phyloP scores from a whole-genome alignment of 2,797 vertebrate species.

The Mus minutoides region DNA sequence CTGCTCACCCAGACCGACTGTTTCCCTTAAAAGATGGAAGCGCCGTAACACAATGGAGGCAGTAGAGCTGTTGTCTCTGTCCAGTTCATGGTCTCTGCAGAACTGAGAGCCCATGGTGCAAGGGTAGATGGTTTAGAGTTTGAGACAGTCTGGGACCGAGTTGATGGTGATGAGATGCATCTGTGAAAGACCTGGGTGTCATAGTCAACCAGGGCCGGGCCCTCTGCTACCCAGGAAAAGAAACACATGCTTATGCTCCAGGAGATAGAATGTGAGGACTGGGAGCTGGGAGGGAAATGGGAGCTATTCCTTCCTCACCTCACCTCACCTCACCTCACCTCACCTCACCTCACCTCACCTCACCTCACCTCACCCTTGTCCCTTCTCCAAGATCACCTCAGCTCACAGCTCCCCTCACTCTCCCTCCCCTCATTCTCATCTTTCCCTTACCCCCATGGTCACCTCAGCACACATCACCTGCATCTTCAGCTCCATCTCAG shows the following conservation, averaged over 20 bases:
- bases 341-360: neutral
- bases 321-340: neutral
- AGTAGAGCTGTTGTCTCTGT: rapidly evolving
- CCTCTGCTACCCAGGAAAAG: rapidly evolving
- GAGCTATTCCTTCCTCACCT: neutral
- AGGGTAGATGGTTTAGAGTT: rapidly evolving
- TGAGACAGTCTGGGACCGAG: rapidly evolving
- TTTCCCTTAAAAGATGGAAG: neutral
- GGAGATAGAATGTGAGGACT: neutral
- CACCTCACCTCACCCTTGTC: no score
- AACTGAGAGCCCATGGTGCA: neutral
- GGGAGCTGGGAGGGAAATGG: neutral
- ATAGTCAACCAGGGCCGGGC: neutral
- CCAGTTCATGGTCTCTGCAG: neutral
- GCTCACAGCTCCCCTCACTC: neutral
- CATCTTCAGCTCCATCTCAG: no score
- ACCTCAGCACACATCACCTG: neutral
- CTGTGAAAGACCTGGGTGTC: no score
- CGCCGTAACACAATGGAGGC: neutral
- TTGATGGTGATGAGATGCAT: neutral
- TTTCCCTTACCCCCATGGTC: neutral
- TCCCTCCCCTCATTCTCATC: no score
- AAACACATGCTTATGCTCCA: rapidly evolving
- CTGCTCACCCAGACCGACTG: neutral
- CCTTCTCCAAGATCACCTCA: neutral